phyloP scores from a whole-genome alignment of 2,888 invertebrate species.

The Thumatha senex region DNA sequence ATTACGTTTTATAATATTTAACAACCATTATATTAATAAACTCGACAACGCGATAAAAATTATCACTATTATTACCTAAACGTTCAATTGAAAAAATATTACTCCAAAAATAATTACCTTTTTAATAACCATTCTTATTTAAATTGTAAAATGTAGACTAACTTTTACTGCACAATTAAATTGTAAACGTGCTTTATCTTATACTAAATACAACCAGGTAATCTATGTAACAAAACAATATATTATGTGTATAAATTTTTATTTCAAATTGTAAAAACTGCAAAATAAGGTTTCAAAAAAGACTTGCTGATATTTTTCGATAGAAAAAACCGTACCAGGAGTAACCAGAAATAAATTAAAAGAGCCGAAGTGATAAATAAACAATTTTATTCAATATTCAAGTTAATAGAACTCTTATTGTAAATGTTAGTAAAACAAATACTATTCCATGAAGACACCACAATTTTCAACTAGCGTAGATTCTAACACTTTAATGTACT shows the following conservation, averaged over 20 bases:
- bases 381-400: conserved; percentile 67
- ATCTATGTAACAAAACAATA: neutral
- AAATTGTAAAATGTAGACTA: no score
- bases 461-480: conserved; percentile 23
- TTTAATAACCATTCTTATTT: no score
- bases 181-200: neutral
- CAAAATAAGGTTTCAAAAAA: no score
- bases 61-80: neutral
- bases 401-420: conserved; percentile 65
- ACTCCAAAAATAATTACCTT: neutral
- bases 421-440: conserved; percentile 52
- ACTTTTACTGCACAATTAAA: conserved; percentile 2
- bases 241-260: neutral
- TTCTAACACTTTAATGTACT: conserved; percentile 7
- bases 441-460: conserved; percentile 27
- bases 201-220: neutral
- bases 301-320: neutral
- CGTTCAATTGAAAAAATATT: neutral
- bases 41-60: neutral
- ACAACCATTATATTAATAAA: neutral
- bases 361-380: conserved; percentile 61
- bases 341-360: conserved; percentile 47
- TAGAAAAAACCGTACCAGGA: conserved; percentile 41
- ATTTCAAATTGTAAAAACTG: neutral
- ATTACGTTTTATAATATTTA: no score